Conservation (phyloP, 2,113 vertebrate species). For the Nematolebias whitei region DNA sequence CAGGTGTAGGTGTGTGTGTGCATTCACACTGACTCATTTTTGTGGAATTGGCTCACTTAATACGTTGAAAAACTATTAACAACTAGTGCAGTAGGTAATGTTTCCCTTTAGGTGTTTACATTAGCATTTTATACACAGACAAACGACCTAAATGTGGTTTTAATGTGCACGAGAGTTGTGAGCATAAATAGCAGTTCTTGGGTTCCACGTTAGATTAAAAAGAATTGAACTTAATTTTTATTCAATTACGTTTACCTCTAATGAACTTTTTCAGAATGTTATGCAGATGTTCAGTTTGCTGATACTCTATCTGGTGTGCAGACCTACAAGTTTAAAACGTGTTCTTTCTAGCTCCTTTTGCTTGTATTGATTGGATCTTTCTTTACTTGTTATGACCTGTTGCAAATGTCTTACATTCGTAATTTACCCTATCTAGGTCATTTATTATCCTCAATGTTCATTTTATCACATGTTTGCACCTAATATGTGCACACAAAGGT, state of each 20-base stretch:
- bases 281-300: not conserved
- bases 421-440: slow-evolving; percentile 12
- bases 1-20: not conserved
- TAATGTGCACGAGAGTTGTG: not conserved
- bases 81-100: not conserved
- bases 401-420: not conserved
- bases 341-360: no score
- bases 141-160: not conserved
- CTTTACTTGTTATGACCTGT: no score
- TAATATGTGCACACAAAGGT: slow-evolving; percentile 38
- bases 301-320: not conserved
- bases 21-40: not conserved
- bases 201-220: not conserved
- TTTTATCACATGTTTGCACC: slow-evolving; percentile 49
- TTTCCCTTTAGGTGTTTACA: not conserved
- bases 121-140: not conserved
- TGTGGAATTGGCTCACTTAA: not conserved
- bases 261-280: not conserved
- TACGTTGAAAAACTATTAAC: not conserved
- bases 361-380: no score
- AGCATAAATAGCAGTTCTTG: not conserved
- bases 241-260: no score
- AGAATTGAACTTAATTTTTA: not conserved
- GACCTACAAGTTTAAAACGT: not conserved
- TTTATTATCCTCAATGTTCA: slow-evolving; percentile 55